These are phyloP conservation scores for Drosophila lowei DNA, from an alignment of 1,140 invertebrate genomes.

Conservation along the genomic window DNA sequence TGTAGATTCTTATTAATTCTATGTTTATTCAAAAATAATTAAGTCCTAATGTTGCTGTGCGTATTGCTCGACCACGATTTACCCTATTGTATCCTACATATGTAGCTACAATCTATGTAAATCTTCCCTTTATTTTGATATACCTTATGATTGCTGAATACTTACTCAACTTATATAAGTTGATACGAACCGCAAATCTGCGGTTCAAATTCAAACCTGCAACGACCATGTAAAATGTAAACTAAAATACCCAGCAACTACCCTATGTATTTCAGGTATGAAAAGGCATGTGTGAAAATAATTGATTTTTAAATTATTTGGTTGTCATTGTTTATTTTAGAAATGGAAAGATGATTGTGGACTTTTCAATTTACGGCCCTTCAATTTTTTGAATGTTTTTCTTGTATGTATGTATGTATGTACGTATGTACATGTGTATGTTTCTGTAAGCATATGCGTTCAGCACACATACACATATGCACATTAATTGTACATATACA, in stretches of 20 bases:
- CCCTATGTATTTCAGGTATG: constrained; percentile 21
- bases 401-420: background rate
- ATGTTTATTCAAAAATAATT: constrained; percentile 25
- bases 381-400: constrained; percentile 14
- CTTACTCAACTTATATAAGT: no score
- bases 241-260: background rate
- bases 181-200: no score
- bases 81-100: background rate
- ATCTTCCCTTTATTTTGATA: no score
- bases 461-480: background rate
- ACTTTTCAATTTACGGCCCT: constrained; percentile 42
- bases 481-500: background rate
- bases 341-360: constrained; percentile 57
- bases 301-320: constrained; percentile 55
- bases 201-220: no score
- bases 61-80: constrained; percentile 3
- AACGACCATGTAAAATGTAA: no score
- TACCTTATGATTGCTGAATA: no score
- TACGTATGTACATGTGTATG: background rate
- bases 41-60: constrained; percentile 2
- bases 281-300: constrained; percentile 44
- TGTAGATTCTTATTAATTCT: constrained; percentile 39
- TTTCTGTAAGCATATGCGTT: no score
- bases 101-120: no score
- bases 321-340: constrained; percentile 57